Conservation (phyloP, 1,140 invertebrate genomes). For the Aporrectodea caliginosa region DNA sequence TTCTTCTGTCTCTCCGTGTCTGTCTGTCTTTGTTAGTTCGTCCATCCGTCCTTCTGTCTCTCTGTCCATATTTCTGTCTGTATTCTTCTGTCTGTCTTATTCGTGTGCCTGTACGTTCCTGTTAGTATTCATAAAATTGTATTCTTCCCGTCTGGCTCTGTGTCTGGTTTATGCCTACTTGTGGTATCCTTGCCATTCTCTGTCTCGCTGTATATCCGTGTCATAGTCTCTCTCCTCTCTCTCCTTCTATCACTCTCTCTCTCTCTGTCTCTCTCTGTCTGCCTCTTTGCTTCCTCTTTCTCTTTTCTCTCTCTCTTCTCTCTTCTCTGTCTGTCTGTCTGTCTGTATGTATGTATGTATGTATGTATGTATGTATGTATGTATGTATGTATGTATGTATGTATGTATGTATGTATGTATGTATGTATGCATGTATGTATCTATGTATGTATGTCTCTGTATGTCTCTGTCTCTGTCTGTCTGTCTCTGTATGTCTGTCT, state of each 20-base stretch:
- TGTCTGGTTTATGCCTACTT: too few relatives aligned
- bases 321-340: slow-evolving; percentile 18
- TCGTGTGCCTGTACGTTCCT: too few relatives aligned
- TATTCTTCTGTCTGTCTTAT: not conserved
- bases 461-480: not conserved
- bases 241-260: not conserved
- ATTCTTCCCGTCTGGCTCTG: too few relatives aligned
- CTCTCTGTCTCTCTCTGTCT: not conserved
- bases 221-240: not conserved
- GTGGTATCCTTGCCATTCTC: too few relatives aligned
- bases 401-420: not conserved
- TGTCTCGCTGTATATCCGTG: too few relatives aligned
- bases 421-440: not conserved
- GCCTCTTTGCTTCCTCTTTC: not conserved
- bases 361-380: slow-evolving; percentile 11
- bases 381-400: not conserved
- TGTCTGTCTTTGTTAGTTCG: too few relatives aligned
- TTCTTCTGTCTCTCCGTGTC: not conserved
- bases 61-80: not conserved
- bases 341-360: slow-evolving; percentile 20
- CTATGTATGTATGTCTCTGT: not conserved
- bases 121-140: too few relatives aligned
- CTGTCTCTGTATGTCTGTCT: not conserved
- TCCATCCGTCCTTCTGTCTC: not conserved
- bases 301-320: not conserved